These are phyloP conservation scores for Pteria penguin DNA, from an alignment of 2,888 invertebrate genomes.

Conservation along the genomic window DNA sequence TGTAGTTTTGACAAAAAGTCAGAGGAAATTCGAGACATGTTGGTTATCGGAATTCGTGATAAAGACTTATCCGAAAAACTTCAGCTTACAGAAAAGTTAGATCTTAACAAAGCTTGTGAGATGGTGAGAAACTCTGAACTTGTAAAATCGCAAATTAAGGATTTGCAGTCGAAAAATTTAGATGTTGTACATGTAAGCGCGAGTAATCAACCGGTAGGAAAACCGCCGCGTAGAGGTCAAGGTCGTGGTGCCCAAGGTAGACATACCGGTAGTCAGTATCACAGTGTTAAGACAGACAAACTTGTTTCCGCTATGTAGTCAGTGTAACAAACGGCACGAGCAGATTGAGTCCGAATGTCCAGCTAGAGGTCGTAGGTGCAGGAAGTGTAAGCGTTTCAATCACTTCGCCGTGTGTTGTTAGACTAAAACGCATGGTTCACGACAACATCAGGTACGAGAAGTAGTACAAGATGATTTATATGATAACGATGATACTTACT, in stretches of 20 bases:
- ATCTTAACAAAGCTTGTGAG: conserved; percentile 27
- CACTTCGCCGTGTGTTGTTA: conserved; percentile 33
- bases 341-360: conserved; percentile 1
- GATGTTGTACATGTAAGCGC: neutral
- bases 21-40: conserved; percentile 27
- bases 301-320: neutral
- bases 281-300: too few species aligned
- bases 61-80: conserved; percentile 28
- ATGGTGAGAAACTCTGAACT: conserved; percentile 27
- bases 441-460: too few species aligned
- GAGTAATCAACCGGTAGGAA: neutral
- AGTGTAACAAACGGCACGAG: neutral
- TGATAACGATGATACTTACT: too few species aligned
- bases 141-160: conserved; percentile 26
- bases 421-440: too few species aligned
- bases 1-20: conserved; percentile 26
- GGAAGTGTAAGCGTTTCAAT: conserved; percentile 15
- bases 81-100: conserved; percentile 21
- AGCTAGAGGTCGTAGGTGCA: conserved; percentile 14
- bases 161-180: neutral
- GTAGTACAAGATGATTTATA: too few species aligned
- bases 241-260: neutral
- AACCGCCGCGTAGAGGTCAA: too few species aligned
- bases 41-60: conserved; percentile 31
- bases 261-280: neutral